Percentiles rank a stretch among this genome's conserved stretches.
These are phyloP conservation scores for Drosophila hawaiiensis DNA, from an alignment of 2,888 invertebrate species.

Conservation along the genomic window DNA sequence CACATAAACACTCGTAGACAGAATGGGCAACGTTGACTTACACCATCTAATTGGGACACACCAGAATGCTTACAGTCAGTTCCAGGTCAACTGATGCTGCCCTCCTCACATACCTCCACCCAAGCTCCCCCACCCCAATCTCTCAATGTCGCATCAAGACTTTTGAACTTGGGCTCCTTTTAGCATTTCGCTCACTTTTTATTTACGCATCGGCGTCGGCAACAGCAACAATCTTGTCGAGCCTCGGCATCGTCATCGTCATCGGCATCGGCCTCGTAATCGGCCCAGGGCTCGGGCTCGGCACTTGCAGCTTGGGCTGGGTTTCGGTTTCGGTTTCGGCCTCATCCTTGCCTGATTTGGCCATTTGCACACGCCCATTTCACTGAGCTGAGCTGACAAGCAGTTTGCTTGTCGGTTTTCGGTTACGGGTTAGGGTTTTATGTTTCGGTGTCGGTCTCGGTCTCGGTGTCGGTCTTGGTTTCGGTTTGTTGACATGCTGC, in stretches of 20 bases:
- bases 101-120: background rate
- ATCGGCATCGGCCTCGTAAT: background rate
- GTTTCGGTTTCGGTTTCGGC: constrained; percentile 9
- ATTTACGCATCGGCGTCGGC: constrained; percentile 23
- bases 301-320: constrained; percentile 15
- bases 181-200: constrained; percentile 23
- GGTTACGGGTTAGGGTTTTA: constrained; percentile 27
- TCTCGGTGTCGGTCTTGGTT: constrained; percentile 20
- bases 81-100: constrained; percentile 51
- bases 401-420: constrained; percentile 29
- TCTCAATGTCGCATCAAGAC: constrained; percentile 20
- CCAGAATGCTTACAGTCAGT: constrained; percentile 40
- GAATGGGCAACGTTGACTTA: constrained; percentile 26
- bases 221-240: background rate
- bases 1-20: constrained; percentile 42
- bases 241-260: background rate
- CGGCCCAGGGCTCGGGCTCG: background rate
- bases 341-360: constrained; percentile 1
- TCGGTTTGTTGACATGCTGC: constrained; percentile 59
- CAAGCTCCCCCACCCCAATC: background rate
- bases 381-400: constrained; percentile 11
- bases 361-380: constrained; percentile 12
- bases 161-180: constrained; percentile 60
- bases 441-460: constrained; percentile 21
- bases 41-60: constrained; percentile 51